Evolutionary conservation across 2,797 vertebrate genomes (phyloP).

Genomic region (Florisuga fusca): DNA sequence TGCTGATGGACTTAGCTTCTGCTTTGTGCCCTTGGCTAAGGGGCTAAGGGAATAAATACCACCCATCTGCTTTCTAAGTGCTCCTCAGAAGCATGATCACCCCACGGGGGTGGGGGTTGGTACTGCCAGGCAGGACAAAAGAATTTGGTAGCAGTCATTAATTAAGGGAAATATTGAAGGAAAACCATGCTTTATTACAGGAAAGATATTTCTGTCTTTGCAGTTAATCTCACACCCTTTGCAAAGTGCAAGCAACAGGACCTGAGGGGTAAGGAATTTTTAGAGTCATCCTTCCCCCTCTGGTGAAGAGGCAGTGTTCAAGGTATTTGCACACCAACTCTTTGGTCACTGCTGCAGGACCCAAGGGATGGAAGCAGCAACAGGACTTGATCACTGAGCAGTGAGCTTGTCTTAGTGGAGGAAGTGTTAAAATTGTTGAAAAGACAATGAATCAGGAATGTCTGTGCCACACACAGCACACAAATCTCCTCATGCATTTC

Average conservation of each 20-base stretch:
- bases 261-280: not conserved
- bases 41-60: not conserved
- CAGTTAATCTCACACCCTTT: not conserved
- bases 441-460: not conserved
- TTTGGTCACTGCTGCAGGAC: not conserved
- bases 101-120: not conserved
- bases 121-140: not conserved
- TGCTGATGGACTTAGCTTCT: not conserved
- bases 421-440: not conserved
- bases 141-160: not conserved
- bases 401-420: not conserved
- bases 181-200: not conserved
- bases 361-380: not conserved
- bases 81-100: not conserved
- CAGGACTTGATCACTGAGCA: not conserved
- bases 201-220: not conserved
- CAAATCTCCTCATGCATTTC: not conserved
- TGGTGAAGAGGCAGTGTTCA: accelerated
- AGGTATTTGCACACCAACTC: not conserved
- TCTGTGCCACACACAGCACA: not conserved
- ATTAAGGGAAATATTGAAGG: not conserved
- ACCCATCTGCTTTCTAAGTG: not conserved
- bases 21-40: not conserved
- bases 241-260: not conserved
- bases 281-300: not conserved